Evolutionary conservation across 2,797 vertebrate genomes (phyloP), one percentile per base, ranked within the genome.

Genomic region (Morus bassanus): DNA sequence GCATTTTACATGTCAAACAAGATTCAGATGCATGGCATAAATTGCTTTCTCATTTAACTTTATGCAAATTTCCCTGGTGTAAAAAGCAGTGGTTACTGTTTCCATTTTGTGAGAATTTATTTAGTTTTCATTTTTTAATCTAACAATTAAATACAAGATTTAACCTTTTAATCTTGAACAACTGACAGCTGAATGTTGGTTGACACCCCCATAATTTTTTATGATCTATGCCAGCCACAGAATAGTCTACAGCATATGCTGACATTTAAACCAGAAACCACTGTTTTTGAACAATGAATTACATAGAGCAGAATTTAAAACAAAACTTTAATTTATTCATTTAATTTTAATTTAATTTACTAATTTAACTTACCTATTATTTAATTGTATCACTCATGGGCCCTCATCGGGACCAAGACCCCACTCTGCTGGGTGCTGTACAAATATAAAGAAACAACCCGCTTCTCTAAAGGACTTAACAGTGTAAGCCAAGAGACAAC

Each of bases 401-500:
- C 53, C 64, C 23, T 74, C 53, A 70, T 37, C 45, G 85, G 53
- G 51, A 85, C 72, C 53, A 89, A 77, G 78, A 83, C 72, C 74
- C 80, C 3, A 1, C 81, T 94, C 86, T 77, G 80, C 60, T 87
- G 85, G 70, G n/a, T 83, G 86, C 67, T 4, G 6, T 30, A 80
- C 27, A 95, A 93, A 87, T 50, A 84, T 13, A 54, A 72, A 94
- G 57, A 87, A 79, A 89, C 92, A 79, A 31, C 13, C 13, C 0
- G 1, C 46, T 91, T 74, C 72, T 87, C 75, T 75, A 35, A 95
- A 95, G 93, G 94, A 91, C 84, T 93, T 70, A 41, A 15, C 0
- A 18, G 64, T 41, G 61, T 33, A 95, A 96, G 93, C 95, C 95
- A 96, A 96, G 70, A 96, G 92, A 89, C 75, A 93, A 77, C 95